Evolutionary conservation across 2,888 invertebrate species (phyloP), one percentile per base, ranked within the genome.

Genomic region (Drosophila subsilvestris): DNA sequence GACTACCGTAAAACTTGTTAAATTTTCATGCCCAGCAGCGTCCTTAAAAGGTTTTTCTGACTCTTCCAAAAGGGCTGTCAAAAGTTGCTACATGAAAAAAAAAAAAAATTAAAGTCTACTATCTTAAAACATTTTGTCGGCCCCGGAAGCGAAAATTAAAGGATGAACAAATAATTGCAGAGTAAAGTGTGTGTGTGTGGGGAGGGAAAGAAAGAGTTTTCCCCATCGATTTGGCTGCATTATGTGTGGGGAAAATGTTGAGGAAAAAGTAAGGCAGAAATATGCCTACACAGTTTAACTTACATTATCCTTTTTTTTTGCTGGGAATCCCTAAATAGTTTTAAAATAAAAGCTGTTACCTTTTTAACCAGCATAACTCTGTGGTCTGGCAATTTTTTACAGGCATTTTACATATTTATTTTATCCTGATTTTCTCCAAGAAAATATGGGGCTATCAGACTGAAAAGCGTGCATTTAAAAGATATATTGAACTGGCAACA

Each of bases 21-120:
- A 53, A 53, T 25, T 42, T 59, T 63, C 45, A 45, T 61, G 53
- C 63, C 47, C 42, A 22, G 37, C 27, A 47, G 48, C 48, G 32
- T 43, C 48, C 43, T 14, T 37, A 37, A 37, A 37, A 37, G 37
- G 14, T n/a, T 37, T 14, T 14, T 14, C 37, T 37, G 37, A 14
- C 37, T n/a, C 37, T 6, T 2, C 14, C 37, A 37, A 37, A 7
- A 7, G 14, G 6, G 37, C 37, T 37, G 14, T 37, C 37, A 37
- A 37, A 37, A 37, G 37, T 37, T 37, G 14, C 37, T 7, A n/a
- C 14, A 1, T 1, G 14, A 14, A 12, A 29, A 37, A 14, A 37
- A 1, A 37, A 2, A 14, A 32, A 37, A 14, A 37, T 37, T 37
- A 14, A 37, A 37, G 37, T 14, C 14, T 5, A 32, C 12, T 32